Conservation (phyloP, 2,888 invertebrate species). For the Melanostoma mellinum region DNA sequence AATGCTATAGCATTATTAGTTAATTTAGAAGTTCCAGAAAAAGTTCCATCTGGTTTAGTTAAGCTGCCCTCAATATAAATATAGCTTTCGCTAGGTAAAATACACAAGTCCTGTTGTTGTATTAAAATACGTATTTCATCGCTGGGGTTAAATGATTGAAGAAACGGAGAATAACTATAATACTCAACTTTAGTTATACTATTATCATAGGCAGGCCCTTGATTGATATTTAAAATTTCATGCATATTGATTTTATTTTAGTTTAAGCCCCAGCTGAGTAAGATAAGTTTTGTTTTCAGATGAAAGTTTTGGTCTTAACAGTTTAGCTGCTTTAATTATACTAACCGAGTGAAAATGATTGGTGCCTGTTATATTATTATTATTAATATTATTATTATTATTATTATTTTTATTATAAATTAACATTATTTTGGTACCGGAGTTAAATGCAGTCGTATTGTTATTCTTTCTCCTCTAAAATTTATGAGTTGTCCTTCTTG, state of each 20-base stretch:
- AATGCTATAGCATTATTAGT: no score
- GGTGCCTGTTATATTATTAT: no score
- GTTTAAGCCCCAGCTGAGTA: background rate
- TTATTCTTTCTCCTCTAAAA: slow-evolving; percentile 77
- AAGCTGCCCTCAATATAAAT: slow-evolving; percentile 72
- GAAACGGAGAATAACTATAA: slow-evolving; percentile 74
- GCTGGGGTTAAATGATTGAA: slow-evolving; percentile 6
- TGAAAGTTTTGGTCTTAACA: no score
- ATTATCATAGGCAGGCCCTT: slow-evolving; percentile 64
- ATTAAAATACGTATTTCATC: background rate
- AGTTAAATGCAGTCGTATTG: slow-evolving; percentile 75
- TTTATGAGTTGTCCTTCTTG: slow-evolving; percentile 76
- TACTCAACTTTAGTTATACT: slow-evolving; percentile 72
- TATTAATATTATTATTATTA: no score
- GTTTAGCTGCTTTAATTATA: no score
- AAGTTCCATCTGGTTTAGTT: slow-evolving; percentile 19
- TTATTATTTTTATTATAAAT: no score
- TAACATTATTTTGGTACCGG: slow-evolving; percentile 55
- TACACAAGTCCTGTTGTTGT: slow-evolving; percentile 2
- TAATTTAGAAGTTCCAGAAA: no score
- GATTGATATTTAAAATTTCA: slow-evolving; percentile 17
- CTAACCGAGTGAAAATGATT: no score
- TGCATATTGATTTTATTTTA: slow-evolving; percentile 25
- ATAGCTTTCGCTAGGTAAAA: slow-evolving; percentile 73
- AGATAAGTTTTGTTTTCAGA: background rate